These are phyloP conservation scores for Diceros bicornis DNA, from an alignment of 2,797 vertebrate species.

Conservation along the genomic window DNA sequence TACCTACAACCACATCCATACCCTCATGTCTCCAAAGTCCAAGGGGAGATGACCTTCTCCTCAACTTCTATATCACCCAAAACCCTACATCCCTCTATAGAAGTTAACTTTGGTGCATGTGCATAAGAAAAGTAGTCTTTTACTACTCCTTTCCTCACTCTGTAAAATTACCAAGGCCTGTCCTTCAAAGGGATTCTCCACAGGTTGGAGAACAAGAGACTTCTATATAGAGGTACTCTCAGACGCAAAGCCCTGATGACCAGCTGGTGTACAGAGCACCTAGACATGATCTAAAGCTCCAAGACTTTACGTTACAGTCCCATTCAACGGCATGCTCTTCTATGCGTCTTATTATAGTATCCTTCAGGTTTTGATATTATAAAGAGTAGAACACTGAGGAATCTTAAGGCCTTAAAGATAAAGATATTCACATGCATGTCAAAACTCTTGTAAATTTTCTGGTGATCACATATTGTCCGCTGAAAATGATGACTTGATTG, in stretches of 20 bases:
- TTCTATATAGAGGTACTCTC: neutral
- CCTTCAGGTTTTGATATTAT: neutral
- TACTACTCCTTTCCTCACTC: neutral
- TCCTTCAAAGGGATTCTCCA: neutral
- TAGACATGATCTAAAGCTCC: neutral
- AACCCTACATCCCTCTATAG: neutral
- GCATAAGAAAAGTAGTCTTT: neutral
- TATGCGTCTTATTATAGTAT: neutral
- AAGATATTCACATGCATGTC: neutral
- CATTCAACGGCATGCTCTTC: neutral
- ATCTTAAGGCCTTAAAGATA: neutral
- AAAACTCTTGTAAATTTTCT: constrained; percentile 1
- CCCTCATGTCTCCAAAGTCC: neutral
- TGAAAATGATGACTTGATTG: neutral
- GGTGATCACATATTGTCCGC: neutral
- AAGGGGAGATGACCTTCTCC: neutral
- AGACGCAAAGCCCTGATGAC: neutral
- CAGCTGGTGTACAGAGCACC: neutral
- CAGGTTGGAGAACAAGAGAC: neutral
- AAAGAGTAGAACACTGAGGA: neutral
- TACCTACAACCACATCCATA: neutral
- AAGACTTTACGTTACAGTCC: neutral
- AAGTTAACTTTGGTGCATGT: neutral
- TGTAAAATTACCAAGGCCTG: neutral
- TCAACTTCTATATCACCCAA: neutral